Evolutionary conservation across 2,888 invertebrate genomes (phyloP).

Genomic region (Epistrophella euchroma): DNA sequence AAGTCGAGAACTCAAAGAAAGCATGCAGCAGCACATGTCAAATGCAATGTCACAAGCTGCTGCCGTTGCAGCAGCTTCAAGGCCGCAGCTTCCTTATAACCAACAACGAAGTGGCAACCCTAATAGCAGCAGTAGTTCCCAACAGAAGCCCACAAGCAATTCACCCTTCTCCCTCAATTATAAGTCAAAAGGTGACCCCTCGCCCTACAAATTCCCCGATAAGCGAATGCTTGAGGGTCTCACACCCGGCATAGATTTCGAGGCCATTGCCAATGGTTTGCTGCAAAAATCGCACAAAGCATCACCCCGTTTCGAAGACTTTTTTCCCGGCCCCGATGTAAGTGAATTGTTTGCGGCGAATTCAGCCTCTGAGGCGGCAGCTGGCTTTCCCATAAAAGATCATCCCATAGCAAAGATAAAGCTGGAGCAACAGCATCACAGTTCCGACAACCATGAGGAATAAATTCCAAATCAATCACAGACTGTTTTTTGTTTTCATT

Average conservation of each 20-base stretch:
- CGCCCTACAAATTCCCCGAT: slow-evolving; percentile 79
- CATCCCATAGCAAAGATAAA: slow-evolving; percentile 81
- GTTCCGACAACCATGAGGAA: slow-evolving; percentile 82
- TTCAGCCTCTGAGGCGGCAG: slow-evolving; percentile 73
- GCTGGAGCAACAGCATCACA: slow-evolving; percentile 81
- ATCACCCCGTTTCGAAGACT: slow-evolving; percentile 83
- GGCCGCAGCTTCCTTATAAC: slow-evolving; percentile 55
- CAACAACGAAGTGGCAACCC: slow-evolving; percentile 69
- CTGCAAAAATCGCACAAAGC: slow-evolving; percentile 82
- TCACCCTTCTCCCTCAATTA: slow-evolving; percentile 78
- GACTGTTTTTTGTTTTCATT: slow-evolving; percentile 54
- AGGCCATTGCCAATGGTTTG: slow-evolving; percentile 82
- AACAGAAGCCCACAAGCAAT: slow-evolving; percentile 57
- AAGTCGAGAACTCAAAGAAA: slow-evolving; percentile 65
- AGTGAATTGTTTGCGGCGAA: slow-evolving; percentile 80
- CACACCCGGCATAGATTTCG: slow-evolving; percentile 82
- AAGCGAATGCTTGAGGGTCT: slow-evolving; percentile 82
- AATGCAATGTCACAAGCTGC: slow-evolving; percentile 71
- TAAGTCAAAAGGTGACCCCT: slow-evolving; percentile 80
- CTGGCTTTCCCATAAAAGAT: slow-evolving; percentile 77
- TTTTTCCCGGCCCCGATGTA: slow-evolving; percentile 82
- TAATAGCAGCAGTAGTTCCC: slow-evolving; percentile 51
- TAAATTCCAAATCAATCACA: slow-evolving; percentile 76
- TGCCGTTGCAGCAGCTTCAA: slow-evolving; percentile 64
- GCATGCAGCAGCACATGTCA: slow-evolving; percentile 71